Percentiles rank a stretch among this genome's conserved stretches.
phyloP scores from a whole-genome alignment of 2,113 vertebrate species.

The Cinclus cinclus region DNA sequence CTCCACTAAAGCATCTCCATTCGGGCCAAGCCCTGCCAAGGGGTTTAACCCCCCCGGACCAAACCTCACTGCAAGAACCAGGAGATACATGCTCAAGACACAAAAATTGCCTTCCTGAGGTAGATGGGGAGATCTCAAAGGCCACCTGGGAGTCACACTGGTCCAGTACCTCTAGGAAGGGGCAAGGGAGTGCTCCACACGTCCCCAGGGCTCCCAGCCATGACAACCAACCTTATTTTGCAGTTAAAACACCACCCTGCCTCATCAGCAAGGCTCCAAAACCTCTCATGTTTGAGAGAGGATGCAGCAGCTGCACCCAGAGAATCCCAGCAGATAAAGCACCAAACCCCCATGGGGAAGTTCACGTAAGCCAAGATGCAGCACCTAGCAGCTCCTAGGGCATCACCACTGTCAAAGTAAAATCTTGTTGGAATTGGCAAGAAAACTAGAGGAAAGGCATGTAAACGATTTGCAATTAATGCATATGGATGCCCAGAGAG shows the following conservation, averaged over 20 bases:
- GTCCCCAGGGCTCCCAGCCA: background rate
- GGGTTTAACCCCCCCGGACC: background rate
- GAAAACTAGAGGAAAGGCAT: background rate
- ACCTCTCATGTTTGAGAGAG: background rate
- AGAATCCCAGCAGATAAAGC: background rate
- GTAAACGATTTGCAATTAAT: background rate
- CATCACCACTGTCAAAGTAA: background rate
- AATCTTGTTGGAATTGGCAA: background rate
- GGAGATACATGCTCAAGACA: background rate
- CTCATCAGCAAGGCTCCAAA: background rate
- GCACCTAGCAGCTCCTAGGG: background rate
- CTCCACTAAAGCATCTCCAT: background rate
- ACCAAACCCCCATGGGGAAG: fast-evolving
- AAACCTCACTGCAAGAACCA: background rate
- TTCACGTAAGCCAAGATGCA: background rate
- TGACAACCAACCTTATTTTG: background rate
- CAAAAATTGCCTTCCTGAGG: background rate
- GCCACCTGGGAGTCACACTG: fast-evolving
- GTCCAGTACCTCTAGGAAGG: background rate
- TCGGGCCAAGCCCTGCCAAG: background rate
- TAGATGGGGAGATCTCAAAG: background rate
- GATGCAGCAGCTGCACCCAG: background rate
- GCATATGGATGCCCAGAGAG: background rate
- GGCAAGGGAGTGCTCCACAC: background rate
- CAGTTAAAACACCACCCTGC: background rate